Evolutionary conservation across 2,888 invertebrate genomes (phyloP), one percentile per base, ranked within the genome.

Genomic region (Magallana nippona): DNA sequence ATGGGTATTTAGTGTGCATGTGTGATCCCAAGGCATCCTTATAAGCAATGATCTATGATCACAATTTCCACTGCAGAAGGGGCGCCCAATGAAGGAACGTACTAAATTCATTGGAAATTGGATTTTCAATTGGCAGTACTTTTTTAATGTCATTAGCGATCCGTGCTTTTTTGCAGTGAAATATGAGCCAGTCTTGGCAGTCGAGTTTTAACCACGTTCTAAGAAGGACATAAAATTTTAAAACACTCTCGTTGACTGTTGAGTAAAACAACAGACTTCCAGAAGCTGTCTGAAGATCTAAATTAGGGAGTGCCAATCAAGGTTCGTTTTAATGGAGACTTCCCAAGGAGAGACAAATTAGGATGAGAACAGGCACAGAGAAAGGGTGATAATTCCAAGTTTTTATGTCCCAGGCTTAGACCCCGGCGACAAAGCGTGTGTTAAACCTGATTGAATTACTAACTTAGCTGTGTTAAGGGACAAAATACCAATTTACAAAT

Each of bases 51-150:
- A 71, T 71, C 71, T 11, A 71, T 71, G 27, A 27, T 13, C 27
- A 22, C 19, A 13, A 32, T 71, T 32, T 71, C 71, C 32, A 27
- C 22, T 71, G 71, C 71, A 27, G 71, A 22, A 71, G 71, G 13
- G 32, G 71, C 15, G 19, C 32, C 13, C 71, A 71, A 71, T 71
- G 27, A 22, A 2, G 27, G 71, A 71, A 27, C 71, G 27, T 71
- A 71, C 22, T 71, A 71, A 71, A 71, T 71, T 71, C 71, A 71
- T 71, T 71, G 71, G 27, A 71, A 71, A 71, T 71, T 71, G 71
- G 71, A 71, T 71, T 71, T 71, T 71, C 71, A 71, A 71, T 71
- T 22, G 27, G 71, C 71, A 71, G 71, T 44, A 27, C 15, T 22
- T 19, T 71, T 71, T 27, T 71, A 71, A 71, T 71, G 71, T 71